Conservation (phyloP, 2,888 invertebrate genomes). For the Itoplectis maculator region DNA sequence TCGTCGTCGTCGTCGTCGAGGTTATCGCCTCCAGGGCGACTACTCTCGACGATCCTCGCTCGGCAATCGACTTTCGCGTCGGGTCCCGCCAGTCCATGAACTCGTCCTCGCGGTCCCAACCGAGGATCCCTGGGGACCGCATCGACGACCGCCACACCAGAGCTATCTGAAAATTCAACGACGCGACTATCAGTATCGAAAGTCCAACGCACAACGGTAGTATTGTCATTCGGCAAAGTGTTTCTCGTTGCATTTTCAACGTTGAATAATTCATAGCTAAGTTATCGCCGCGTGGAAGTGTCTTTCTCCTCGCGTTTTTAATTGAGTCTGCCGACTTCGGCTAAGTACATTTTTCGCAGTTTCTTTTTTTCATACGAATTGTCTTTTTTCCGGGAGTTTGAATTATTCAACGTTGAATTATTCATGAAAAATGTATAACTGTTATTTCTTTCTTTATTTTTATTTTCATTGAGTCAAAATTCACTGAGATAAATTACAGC, state of each 20-base stretch:
- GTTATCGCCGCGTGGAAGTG: background rate
- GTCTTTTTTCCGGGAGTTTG: background rate
- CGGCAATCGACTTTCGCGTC: conserved; percentile 70
- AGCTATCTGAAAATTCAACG: conserved; percentile 79
- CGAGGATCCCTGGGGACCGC: conserved; percentile 83
- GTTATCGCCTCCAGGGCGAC: conserved; percentile 40
- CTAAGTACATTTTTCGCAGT: no score
- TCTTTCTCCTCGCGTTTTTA: background rate
- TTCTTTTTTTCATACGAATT: no score
- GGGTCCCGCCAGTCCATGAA: conserved; percentile 83
- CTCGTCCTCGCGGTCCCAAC: conserved; percentile 84
- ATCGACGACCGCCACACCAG: conserved; percentile 84
- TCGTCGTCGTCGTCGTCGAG: conserved; percentile 27
- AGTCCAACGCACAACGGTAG: no score
- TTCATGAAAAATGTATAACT: background rate
- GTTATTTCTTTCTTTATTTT: background rate
- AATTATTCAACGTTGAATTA: background rate
- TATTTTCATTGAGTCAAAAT: background rate
- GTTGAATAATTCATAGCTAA: no score
- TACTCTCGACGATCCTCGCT: conserved; percentile 61
- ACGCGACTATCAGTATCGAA: background rate
- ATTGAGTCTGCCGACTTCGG: no score
- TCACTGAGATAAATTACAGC: background rate
- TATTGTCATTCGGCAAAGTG: no score
- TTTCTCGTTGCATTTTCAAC: no score